Evolutionary conservation across 2,888 invertebrate species (phyloP).

Genomic region (Ochropleura leucogaster): DNA sequence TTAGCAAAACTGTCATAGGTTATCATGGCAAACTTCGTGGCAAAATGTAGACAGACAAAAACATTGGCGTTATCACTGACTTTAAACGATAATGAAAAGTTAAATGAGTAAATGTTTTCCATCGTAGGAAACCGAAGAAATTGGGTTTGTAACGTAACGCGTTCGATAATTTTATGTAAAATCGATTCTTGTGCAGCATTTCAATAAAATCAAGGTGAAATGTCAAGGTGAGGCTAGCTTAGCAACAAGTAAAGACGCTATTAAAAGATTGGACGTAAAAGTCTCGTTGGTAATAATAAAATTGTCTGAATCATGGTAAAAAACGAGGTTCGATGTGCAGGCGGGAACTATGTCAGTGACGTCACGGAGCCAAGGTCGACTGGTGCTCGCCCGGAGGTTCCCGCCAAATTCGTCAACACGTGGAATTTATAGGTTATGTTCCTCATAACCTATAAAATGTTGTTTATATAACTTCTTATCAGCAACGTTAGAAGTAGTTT

Average conservation of each 20-base stretch:
- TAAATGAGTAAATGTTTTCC: slow-evolving; percentile 15
- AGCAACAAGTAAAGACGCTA: slow-evolving; percentile 55
- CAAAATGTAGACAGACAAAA: slow-evolving; percentile 14
- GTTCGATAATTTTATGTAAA: slow-evolving; percentile 23
- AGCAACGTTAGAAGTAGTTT: slow-evolving; percentile 6
- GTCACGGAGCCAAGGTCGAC: slow-evolving; percentile 87
- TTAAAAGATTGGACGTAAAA: slow-evolving; percentile 47
- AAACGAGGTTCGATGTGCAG: slow-evolving; percentile 81
- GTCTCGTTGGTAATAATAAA: slow-evolving; percentile 71
- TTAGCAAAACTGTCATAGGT: slow-evolving; percentile 40
- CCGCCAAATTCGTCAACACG: slow-evolving; percentile 81
- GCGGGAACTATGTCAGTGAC: slow-evolving; percentile 89
- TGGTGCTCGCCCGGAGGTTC: slow-evolving; percentile 79
- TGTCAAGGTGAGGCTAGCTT: slow-evolving; percentile 60
- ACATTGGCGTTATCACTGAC: slow-evolving; percentile 21
- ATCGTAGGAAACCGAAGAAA: slow-evolving; percentile 3
- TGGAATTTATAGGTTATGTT: slow-evolving; percentile 74
- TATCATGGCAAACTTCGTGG: slow-evolving; percentile 30
- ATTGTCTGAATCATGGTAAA: slow-evolving; percentile 78
- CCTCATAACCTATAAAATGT: slow-evolving; percentile 62
- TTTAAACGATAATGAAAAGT: slow-evolving; percentile 22
- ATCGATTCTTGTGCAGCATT: slow-evolving; percentile 24
- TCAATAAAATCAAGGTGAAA: slow-evolving; percentile 58
- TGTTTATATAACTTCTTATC: slow-evolving; percentile 32
- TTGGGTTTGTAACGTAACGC: background rate